These are phyloP conservation scores for Vireo griseus DNA, from an alignment of 2,797 vertebrate species.

Conservation along the genomic window DNA sequence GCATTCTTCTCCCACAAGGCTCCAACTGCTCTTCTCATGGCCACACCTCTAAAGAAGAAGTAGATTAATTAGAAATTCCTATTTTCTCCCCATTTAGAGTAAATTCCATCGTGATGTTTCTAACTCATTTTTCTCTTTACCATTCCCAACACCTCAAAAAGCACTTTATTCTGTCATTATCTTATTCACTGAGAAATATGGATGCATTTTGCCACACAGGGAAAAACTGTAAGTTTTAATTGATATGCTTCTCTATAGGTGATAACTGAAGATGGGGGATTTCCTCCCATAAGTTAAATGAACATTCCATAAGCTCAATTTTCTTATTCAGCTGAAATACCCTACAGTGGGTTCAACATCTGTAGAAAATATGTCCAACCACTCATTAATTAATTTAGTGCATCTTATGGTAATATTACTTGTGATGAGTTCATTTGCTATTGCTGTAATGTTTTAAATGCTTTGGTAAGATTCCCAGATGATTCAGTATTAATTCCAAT, in stretches of 20 bases:
- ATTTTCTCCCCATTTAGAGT: not conserved
- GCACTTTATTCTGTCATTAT: not conserved
- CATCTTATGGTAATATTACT: not conserved
- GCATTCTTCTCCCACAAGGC: not conserved
- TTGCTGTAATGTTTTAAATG: not conserved
- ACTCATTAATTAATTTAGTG: not conserved
- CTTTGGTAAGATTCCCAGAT: not conserved
- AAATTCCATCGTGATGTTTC: not conserved
- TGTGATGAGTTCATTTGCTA: not conserved
- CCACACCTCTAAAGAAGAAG: not conserved
- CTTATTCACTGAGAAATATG: not conserved
- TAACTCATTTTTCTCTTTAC: not conserved
- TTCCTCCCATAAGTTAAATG: not conserved
- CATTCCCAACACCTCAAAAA: not conserved
- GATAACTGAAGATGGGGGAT: not conserved
- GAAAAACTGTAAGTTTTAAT: not conserved
- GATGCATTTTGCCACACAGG: not conserved
- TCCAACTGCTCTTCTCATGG: not conserved
- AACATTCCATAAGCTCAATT: not conserved
- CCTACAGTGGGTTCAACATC: not conserved
- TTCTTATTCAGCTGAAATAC: not conserved
- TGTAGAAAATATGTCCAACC: not conserved
- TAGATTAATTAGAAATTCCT: not conserved
- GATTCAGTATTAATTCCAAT: conserved; percentile 26
- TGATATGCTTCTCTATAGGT: not conserved